Conservation (phyloP, 2,888 invertebrate genomes). For the Sabatieria punctata region DNA sequence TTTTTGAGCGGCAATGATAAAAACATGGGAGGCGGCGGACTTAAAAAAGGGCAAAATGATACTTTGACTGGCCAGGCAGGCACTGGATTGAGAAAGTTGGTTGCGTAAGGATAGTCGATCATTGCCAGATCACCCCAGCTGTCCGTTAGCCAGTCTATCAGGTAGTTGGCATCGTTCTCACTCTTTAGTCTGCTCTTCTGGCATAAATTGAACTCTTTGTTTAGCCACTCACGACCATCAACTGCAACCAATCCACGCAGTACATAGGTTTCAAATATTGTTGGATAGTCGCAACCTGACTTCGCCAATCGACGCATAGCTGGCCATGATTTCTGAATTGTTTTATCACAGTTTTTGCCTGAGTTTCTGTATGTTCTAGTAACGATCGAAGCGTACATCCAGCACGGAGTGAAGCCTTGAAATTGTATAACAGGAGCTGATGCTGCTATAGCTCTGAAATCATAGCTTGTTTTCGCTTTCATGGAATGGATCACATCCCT, state of each 20-base stretch:
- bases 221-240: slow-evolving; percentile 52
- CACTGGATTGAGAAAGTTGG: slow-evolving; percentile 53
- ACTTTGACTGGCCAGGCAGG: slow-evolving; percentile 66
- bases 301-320: slow-evolving; percentile 42
- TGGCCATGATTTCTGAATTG: slow-evolving; percentile 60
- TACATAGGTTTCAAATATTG: slow-evolving; percentile 5
- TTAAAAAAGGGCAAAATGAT: slow-evolving; percentile 7
- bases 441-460: slow-evolving; percentile 61
- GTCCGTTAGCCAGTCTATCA: slow-evolving; percentile 53
- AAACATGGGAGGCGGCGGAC: slow-evolving; percentile 7
- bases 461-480: no score
- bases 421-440: slow-evolving; percentile 83
- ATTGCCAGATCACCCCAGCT: slow-evolving; percentile 67
- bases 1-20: no score
- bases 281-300: slow-evolving; percentile 36
- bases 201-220: slow-evolving; percentile 58
- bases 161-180: slow-evolving; percentile 36
- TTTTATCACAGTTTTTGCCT: slow-evolving; percentile 46
- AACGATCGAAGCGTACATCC: slow-evolving; percentile 55
- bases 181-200: slow-evolving; percentile 30
- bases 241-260: slow-evolving; percentile 43
- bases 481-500: no score
- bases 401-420: slow-evolving; percentile 57
- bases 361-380: slow-evolving; percentile 53
- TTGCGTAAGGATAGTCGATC: slow-evolving; percentile 82